Conservation (phyloP, 2,113 vertebrate species). For the Terrapene triunguis region DNA sequence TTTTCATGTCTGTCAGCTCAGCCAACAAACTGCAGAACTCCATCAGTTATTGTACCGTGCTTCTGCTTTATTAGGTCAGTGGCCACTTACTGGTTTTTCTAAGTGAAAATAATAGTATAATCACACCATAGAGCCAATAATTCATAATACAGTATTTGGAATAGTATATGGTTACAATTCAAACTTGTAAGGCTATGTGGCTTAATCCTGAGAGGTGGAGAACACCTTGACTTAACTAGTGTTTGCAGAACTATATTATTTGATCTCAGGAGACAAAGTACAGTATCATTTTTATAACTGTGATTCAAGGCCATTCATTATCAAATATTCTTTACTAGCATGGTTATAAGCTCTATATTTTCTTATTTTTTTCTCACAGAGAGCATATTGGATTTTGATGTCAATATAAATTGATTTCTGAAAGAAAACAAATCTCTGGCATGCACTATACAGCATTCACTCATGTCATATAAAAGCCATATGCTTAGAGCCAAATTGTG, state of each 20-base stretch:
- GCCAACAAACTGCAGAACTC: conserved; percentile 27
- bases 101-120: conserved; percentile 12
- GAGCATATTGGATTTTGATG: background rate
- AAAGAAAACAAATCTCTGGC: background rate
- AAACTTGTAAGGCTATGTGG: background rate
- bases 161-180: conserved; percentile 27
- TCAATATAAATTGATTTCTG: conserved; percentile 28
- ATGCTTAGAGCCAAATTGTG: background rate
- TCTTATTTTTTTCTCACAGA: conserved; percentile 11
- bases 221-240: conserved; percentile 16
- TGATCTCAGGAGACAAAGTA: background rate
- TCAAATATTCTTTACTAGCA: background rate
- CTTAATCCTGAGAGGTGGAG: background rate
- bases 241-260: background rate
- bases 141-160: conserved; percentile 55
- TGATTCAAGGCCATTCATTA: background rate
- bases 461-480: background rate
- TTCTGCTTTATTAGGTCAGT: conserved; percentile 25
- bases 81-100: conserved; percentile 32
- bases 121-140: conserved; percentile 51
- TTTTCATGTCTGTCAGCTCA: conserved; percentile 57
- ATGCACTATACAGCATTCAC: background rate
- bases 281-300: background rate
- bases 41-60: conserved; percentile 34
- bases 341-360: background rate